phyloP scores from a whole-genome alignment of 35 echinoderm and acorn worm species.

The Heliocidaris erythrogramma region DNA sequence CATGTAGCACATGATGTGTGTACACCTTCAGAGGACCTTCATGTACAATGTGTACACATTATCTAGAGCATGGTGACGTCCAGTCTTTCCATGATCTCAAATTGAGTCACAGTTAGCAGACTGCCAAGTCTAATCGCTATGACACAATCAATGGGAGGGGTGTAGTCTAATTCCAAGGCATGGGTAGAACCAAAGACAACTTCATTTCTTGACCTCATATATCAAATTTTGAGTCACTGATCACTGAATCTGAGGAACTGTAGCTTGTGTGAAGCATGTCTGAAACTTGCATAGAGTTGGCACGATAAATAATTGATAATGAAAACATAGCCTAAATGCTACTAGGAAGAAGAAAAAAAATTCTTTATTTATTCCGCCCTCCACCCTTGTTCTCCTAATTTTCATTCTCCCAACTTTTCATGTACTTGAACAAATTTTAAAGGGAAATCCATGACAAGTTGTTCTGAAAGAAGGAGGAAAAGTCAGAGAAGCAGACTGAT shows the following conservation, averaged over 20 bases:
- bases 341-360: no score
- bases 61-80: not conserved
- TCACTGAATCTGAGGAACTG: not conserved
- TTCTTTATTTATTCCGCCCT: no score
- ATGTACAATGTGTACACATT: not conserved
- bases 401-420: no score
- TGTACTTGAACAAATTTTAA: no score
- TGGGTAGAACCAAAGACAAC: not conserved
- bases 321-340: no score
- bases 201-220: not conserved
- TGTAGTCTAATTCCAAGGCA: not conserved
- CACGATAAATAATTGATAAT: no score
- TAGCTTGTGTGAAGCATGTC: no score
- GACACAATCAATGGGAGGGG: constrained; percentile 26
- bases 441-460: no score
- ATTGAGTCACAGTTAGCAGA: not conserved
- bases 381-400: no score
- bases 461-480: no score
- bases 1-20: not conserved
- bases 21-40: not conserved
- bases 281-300: no score
- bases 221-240: not conserved
- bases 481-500: no score
- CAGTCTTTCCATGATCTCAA: not conserved
- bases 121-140: constrained; percentile 20